Conservation (phyloP, 2,797 vertebrate species). For the Helostoma temminkii region DNA sequence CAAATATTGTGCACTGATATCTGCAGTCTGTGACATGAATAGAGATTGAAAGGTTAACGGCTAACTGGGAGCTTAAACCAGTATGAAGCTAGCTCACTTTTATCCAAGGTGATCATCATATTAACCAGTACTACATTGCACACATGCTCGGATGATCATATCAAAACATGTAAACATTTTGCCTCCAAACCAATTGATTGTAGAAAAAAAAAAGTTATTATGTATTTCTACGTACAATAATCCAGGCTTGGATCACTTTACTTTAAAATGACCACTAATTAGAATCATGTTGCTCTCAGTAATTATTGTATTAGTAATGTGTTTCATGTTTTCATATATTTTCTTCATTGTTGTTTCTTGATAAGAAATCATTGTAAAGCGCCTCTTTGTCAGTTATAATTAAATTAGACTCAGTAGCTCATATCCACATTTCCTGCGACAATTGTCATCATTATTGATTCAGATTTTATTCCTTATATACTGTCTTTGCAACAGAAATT, state of each 20-base stretch:
- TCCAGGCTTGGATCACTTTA: background rate
- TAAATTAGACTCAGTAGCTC: no score
- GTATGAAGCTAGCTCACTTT: conserved; percentile 13
- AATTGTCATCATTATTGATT: background rate
- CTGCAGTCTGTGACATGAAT: background rate
- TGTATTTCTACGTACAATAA: background rate
- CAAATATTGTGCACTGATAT: conserved; percentile 13
- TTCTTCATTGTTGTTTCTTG: no score
- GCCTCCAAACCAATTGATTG: background rate
- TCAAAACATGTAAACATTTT: background rate
- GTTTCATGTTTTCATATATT: no score
- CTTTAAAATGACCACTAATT: background rate
- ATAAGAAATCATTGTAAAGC: no score
- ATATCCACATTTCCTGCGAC: background rate
- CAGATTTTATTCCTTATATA: background rate
- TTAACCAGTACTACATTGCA: background rate
- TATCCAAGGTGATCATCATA: background rate
- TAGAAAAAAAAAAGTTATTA: no score
- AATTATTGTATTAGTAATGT: no score
- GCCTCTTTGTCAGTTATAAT: no score
- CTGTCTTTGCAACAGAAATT: background rate
- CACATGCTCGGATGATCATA: background rate
- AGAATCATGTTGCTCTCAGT: background rate
- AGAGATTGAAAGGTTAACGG: conserved; percentile 6
- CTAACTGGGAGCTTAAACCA: conserved; percentile 14